Base-by-base conservation (phyloP, 2,797 vertebrate species). In the Macropus fuliginosus region DNA sequence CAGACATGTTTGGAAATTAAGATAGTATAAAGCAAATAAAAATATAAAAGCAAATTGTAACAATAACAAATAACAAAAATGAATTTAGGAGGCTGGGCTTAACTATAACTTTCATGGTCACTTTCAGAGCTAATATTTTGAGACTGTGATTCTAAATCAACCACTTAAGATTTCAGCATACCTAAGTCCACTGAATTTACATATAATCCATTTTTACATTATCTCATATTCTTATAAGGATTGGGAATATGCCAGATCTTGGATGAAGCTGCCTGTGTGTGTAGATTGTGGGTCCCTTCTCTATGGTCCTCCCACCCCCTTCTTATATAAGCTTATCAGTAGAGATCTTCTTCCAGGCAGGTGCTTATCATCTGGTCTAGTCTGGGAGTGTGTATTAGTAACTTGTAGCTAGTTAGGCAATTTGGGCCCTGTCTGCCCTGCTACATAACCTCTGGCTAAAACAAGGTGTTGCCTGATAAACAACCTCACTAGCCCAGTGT, bases 381-480 rank as follows among this genome's bases (percentile, higher is more conserved):
- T 96, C 97, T 95, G 28, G 93, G 95, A 97, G 97, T 95, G 1
- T 95, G 57, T 94, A 94, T 97, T 31, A 87, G 95, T 57, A 94
- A 94, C 95, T 46, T 2, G 12, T 91, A 97, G 91, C 91, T 2
- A 54, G 62, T 98, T 97, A 98, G 92, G 98, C 97, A 98, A 98
- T 5, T 55, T 21, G 34, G 95, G 97, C 62, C 96, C 96, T 94
- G 62, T 97, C 97, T 66, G 92, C 91, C 4, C 96, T 66, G 91
- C 27, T 93, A 94, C 92, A n/a, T 97, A 95, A 97, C 98, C 96
- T 93, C 98, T 97, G 98, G 98, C 96, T 97, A 97, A 95, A 92
- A 3, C 94, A 91, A 97, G 98, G 98, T 96, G 97, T 97, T 97
- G 96, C 93, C 98, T 81, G 95, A 97, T 95, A 97, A 97, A 97